Evolutionary conservation across 1,140 invertebrate genomes (phyloP).

Genomic region (Atopsyche davidsoni): DNA sequence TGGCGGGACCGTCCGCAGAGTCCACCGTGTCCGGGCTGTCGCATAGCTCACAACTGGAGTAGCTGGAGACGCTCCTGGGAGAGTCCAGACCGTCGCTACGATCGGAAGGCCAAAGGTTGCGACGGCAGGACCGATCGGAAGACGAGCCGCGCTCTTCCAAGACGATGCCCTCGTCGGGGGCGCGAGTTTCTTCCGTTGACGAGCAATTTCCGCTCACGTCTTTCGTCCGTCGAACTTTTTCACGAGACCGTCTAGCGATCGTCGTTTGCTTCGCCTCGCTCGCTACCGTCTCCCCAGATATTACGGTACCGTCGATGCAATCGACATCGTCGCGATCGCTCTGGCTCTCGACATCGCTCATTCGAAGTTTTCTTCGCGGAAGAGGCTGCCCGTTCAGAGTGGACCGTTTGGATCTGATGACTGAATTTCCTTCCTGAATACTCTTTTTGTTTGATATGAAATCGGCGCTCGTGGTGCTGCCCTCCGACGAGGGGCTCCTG

Average conservation of each 20-base stretch:
- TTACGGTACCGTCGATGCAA: background rate
- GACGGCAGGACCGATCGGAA: conserved; percentile 25
- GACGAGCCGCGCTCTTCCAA: conserved; percentile 27
- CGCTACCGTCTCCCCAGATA: too few relatives aligned
- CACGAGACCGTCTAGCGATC: conserved; percentile 20
- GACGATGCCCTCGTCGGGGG: conserved; percentile 28
- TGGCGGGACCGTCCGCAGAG: conserved; percentile 3
- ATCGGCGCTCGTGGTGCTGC: conserved; percentile 32
- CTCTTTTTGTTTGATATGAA: conserved; percentile 13
- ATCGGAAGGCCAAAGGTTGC: conserved; percentile 27
- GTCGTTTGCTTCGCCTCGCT: conserved; percentile 15
- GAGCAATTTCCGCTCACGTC: conserved; percentile 24
- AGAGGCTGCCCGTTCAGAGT: conserved; percentile 15
- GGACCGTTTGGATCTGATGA: conserved; percentile 17
- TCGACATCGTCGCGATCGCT: conserved; percentile 29
- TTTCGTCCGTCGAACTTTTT: conserved; percentile 21
- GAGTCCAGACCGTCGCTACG: conserved; percentile 27
- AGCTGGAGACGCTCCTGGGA: conserved; percentile 26
- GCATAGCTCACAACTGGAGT: conserved; percentile 26
- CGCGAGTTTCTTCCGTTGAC: conserved; percentile 26
- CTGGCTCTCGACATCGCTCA: conserved; percentile 29
- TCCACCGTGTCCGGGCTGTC: conserved; percentile 23
- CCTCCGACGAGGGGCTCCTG: conserved; percentile 39
- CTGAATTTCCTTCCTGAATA: conserved; percentile 9
- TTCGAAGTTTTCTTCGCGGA: conserved; percentile 25